phyloP scores from a whole-genome alignment of 1,140 invertebrate genomes.

The Pogonus chalceus region DNA sequence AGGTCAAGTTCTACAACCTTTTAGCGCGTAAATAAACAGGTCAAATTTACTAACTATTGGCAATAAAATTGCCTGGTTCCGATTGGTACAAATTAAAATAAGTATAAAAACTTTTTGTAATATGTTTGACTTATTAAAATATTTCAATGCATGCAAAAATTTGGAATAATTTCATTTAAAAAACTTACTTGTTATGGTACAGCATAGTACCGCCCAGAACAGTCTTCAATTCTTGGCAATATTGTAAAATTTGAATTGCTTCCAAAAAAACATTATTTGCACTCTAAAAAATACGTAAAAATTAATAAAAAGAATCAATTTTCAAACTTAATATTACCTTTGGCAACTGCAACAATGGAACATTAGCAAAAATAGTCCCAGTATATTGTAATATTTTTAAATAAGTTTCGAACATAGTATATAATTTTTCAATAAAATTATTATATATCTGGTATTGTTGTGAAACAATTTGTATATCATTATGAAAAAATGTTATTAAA shows the following conservation, averaged over 20 bases:
- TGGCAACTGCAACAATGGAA: conserved; percentile 63
- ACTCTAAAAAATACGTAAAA: conserved; percentile 45
- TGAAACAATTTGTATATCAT: conserved; percentile 58
- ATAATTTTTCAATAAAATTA: conserved; percentile 62
- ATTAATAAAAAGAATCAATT: conserved; percentile 1
- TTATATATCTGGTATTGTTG: conserved; percentile 46
- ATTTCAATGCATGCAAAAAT: no score
- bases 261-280: conserved; percentile 70
- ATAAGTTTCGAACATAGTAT: conserved; percentile 75
- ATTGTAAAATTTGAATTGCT: conserved; percentile 67
- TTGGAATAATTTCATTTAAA: conserved; percentile 7
- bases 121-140: no score
- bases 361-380: conserved; percentile 66
- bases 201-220: conserved; percentile 67
- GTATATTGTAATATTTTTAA: conserved; percentile 67
- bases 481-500: conserved; percentile 67
- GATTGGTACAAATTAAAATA: no score
- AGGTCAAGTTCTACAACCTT: no score
- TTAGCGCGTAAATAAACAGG: no score
- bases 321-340: conserved; percentile 44
- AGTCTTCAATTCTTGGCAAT: conserved; percentile 59
- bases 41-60: no score
- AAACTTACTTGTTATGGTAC: conserved; percentile 55
- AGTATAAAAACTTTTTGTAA: no score
- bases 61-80: no score